These are phyloP conservation scores for Listronotus oregonensis DNA, from an alignment of 1,140 invertebrate species.

Conservation along the genomic window DNA sequence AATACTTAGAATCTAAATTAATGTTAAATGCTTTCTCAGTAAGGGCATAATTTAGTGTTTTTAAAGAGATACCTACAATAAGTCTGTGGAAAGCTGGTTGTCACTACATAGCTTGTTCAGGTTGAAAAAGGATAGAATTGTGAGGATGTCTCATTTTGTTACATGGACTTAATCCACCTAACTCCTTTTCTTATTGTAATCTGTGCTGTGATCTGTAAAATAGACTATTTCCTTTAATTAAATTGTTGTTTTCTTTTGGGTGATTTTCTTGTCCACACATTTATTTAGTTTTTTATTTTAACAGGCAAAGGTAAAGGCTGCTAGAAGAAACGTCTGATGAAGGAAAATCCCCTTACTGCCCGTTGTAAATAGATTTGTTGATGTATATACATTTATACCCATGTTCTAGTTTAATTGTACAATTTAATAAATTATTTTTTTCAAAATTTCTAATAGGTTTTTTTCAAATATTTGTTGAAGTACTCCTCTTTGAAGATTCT, in stretches of 20 bases:
- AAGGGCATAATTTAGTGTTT: conserved; percentile 14
- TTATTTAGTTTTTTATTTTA: conserved; percentile 39
- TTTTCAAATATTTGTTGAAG: too few relatives aligned
- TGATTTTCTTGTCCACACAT: conserved; percentile 17
- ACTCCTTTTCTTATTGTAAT: conserved; percentile 40
- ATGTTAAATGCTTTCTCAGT: conserved; percentile 9
- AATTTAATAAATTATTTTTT: too few relatives aligned
- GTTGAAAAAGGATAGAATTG: conserved; percentile 19
- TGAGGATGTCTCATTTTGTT: conserved; percentile 23
- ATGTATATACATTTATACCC: too few relatives aligned
- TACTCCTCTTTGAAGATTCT: too few relatives aligned
- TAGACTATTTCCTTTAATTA: conserved; percentile 23
- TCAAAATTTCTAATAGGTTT: too few relatives aligned
- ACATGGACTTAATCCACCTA: conserved; percentile 23
- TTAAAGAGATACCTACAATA: background rate
- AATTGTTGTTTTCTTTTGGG: conserved; percentile 22
- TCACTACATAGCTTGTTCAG: conserved; percentile 39
- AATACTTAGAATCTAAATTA: conserved; percentile 21
- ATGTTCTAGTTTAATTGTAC: too few relatives aligned
- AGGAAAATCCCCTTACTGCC: too few relatives aligned
- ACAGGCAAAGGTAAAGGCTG: conserved; percentile 44
- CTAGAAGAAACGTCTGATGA: background rate
- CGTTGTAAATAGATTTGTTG: too few relatives aligned
- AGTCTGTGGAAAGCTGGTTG: conserved; percentile 33
- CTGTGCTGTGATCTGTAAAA: conserved; percentile 48